Evolutionary conservation across 2,113 vertebrate genomes (phyloP).

Genomic region (Cnemophilus loriae): DNA sequence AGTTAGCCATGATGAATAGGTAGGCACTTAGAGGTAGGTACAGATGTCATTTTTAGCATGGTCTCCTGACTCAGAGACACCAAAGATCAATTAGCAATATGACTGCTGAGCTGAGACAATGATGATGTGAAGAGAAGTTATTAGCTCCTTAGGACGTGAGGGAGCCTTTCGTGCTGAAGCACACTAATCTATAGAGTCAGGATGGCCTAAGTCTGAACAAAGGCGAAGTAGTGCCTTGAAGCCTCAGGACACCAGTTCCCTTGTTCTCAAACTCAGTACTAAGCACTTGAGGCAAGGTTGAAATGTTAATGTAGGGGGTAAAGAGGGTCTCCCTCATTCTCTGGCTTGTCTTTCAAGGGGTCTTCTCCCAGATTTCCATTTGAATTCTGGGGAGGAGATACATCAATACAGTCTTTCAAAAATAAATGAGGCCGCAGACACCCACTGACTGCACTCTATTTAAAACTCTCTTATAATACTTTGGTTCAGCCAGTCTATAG

Average conservation of each 20-base stretch:
- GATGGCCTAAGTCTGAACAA: conserved; percentile 46
- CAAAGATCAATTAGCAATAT: conserved; percentile 20
- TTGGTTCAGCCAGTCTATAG: conserved; percentile 46
- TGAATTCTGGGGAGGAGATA: conserved; percentile 61
- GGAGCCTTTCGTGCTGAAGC: conserved; percentile 11
- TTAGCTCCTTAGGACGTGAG: conserved; percentile 36
- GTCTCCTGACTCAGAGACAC: neutral
- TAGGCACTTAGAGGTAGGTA: neutral
- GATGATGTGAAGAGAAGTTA: neutral
- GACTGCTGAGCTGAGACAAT: neutral
- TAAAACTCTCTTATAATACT: conserved; percentile 50
- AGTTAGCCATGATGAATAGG: neutral
- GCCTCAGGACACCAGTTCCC: conserved; percentile 59
- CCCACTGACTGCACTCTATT: conserved; percentile 55
- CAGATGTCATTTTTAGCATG: neutral
- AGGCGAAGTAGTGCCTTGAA: conserved; percentile 46
- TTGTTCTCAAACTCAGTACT: conserved; percentile 58
- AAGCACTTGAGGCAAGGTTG: conserved; percentile 53
- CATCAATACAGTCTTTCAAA: conserved; percentile 61
- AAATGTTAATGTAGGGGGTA: conserved; percentile 61
- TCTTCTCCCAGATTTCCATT: conserved; percentile 55
- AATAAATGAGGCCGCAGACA: conserved; percentile 62
- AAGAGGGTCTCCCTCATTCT: conserved; percentile 55
- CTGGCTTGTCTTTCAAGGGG: conserved; percentile 55
- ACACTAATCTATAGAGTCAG: conserved; percentile 13